Conservation (phyloP, 1,140 invertebrate genomes). For the Probaryconus sp. region DNA sequence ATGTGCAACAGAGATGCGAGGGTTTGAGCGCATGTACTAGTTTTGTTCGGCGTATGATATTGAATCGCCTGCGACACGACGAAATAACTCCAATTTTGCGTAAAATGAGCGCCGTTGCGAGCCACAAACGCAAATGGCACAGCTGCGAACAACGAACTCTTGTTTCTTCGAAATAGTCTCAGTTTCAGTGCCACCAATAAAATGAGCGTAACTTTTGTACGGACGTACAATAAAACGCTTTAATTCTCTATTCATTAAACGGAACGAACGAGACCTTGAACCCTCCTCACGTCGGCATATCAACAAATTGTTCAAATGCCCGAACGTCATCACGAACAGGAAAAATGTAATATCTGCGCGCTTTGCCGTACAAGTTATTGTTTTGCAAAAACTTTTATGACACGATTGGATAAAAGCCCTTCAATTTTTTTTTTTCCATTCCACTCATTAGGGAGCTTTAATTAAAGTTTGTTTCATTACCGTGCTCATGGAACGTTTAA, state of each 20-base stretch:
- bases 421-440: too few species aligned
- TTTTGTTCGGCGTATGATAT: constrained; percentile 39
- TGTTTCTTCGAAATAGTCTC: too few species aligned
- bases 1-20: constrained; percentile 28
- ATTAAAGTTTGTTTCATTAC: constrained; percentile 32
- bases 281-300: constrained; percentile 7
- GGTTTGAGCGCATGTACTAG: constrained; percentile 35
- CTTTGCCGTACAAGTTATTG: not conserved
- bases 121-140: constrained; percentile 11
- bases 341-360: constrained; percentile 9
- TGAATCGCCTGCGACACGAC: constrained; percentile 26
- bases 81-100: constrained; percentile 40
- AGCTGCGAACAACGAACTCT: too few species aligned
- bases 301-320: constrained; percentile 5
- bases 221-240: too few species aligned
- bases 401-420: too few species aligned
- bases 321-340: not conserved
- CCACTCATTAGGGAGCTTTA: too few species aligned
- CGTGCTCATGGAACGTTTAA: constrained; percentile 21
- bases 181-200: too few species aligned
- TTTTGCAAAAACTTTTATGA: too few species aligned
- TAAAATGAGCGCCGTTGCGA: constrained; percentile 21
- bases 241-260: too few species aligned
- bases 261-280: constrained; percentile 10
- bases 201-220: too few species aligned